Percentiles rank a stretch among this genome's conserved stretches.
Evolutionary conservation across 2,888 invertebrate genomes (phyloP).

Genomic region (Volucella bombylans): DNA sequence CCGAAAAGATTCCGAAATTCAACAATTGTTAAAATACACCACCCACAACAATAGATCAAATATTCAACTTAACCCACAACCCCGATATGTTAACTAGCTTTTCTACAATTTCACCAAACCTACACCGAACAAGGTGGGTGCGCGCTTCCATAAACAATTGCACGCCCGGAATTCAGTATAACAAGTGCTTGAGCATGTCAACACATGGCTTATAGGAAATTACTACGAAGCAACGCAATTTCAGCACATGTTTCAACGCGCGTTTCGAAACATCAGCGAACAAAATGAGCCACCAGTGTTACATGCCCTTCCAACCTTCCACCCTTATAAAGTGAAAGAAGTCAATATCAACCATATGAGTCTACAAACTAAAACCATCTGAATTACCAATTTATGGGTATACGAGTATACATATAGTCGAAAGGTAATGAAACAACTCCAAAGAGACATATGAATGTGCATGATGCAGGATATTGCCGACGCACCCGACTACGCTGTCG

Average conservation of each 20-base stretch:
- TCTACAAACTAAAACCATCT: conserved; percentile 27
- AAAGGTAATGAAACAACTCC: conserved; percentile 63
- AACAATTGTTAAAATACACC: too few relatives aligned
- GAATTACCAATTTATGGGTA: conserved; percentile 61
- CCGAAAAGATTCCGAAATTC: too few relatives aligned
- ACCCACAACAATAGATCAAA: too few relatives aligned
- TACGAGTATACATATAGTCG: neutral
- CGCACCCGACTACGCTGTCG: conserved; percentile 2
- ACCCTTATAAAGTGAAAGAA: conserved; percentile 24
- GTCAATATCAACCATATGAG: conserved; percentile 2
- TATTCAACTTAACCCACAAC: neutral
- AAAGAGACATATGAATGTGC: conserved; percentile 52
- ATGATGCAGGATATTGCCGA: conserved; percentile 40
- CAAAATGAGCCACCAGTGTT: neutral
- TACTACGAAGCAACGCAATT: conserved; percentile 49
- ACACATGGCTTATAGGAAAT: conserved; percentile 51
- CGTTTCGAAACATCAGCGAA: conserved; percentile 19
- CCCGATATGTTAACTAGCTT: neutral
- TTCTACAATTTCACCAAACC: conserved; percentile 16
- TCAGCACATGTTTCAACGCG: conserved; percentile 57
- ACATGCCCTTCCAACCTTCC: neutral
- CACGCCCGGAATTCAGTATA: conserved; percentile 31
- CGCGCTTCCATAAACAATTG: conserved; percentile 46
- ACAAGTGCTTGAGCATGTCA: conserved; percentile 58
- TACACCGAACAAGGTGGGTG: neutral